Evolutionary conservation across 1,140 invertebrate genomes (phyloP), one percentile per base, ranked within the genome.

Genomic region (Aphaenogaster rudis): DNA sequence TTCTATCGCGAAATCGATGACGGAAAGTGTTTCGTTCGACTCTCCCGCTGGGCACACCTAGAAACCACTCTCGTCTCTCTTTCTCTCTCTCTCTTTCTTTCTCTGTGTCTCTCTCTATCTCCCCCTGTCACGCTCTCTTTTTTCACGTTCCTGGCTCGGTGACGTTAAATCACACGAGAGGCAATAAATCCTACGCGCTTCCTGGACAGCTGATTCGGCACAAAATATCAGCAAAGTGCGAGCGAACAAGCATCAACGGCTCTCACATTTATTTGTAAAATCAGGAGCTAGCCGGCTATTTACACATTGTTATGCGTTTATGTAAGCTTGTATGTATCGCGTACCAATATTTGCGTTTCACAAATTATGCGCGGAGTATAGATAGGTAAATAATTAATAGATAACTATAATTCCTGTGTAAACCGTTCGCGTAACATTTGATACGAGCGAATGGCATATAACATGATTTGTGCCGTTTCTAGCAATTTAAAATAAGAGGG

Each of bases 121-220:
- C 28, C 21, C n/a, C 52, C 13, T 45, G n/a, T 72, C 61, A 13
- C 3, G 28, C 15, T 76, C 45, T 88, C 28, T 76, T 21, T 82
- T 45, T 86, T 69, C 50, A 15, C 63, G 66, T 33, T 80, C 39
- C 48, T 45, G 63, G n/a, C 54, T 52, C 48, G 71, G 64, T 80
- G 57, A 87, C 86, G 81, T 88, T 91, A 90, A 91, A 91, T 91
- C 86, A 86, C 67, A 80, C 61, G 86, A 71, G 71, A 80, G 80
- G 64, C 69, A 76, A 88, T 80, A 90, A 90, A 88, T 88, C 57
- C 74, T 48, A 54, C 69, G 71, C 76, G 80, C 88, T 81, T 86
- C 36, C 67, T 69, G 80, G 80, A 90, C 80, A 86, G 86, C 86
- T 89, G 89, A 90, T 90, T 86, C 85, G 66, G 88, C 79, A 84